phyloP scores from a whole-genome alignment of 2,797 vertebrate genomes.

The Sternarchorhynchus goeldii region DNA sequence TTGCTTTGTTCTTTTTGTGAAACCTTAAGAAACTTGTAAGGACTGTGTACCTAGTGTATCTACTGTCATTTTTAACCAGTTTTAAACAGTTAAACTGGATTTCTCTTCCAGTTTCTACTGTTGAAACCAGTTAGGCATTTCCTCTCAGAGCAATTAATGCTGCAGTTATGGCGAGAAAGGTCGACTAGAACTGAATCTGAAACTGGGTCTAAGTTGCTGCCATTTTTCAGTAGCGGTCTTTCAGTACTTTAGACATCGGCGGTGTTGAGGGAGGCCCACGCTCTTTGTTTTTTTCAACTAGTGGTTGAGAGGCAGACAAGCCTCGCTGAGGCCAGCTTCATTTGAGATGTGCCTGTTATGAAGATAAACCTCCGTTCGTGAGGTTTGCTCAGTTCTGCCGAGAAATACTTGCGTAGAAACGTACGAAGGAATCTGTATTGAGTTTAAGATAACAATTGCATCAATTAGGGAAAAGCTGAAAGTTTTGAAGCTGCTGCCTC shows the following conservation, averaged over 20 bases:
- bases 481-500: background rate
- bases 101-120: background rate
- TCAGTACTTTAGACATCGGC: no score
- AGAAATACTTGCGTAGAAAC: slow-evolving; percentile 4
- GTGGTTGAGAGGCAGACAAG: background rate
- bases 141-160: background rate
- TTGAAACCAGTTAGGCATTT: background rate
- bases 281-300: background rate
- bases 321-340: background rate
- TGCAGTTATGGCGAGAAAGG: background rate
- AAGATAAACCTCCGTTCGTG: background rate
- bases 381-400: background rate
- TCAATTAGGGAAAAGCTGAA: background rate
- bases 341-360: background rate
- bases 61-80: background rate
- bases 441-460: background rate
- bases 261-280: background rate
- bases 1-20: slow-evolving; percentile 13
- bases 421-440: background rate
- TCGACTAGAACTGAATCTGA: background rate
- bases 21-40: slow-evolving; percentile 12
- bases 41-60: slow-evolving; percentile 11
- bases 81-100: background rate
- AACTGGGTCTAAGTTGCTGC: background rate
- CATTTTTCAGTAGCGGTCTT: background rate